Percentiles rank a stretch among this genome's conserved stretches.
Conservation (phyloP, 1,140 invertebrate genomes). For the Venturia canescens region DNA sequence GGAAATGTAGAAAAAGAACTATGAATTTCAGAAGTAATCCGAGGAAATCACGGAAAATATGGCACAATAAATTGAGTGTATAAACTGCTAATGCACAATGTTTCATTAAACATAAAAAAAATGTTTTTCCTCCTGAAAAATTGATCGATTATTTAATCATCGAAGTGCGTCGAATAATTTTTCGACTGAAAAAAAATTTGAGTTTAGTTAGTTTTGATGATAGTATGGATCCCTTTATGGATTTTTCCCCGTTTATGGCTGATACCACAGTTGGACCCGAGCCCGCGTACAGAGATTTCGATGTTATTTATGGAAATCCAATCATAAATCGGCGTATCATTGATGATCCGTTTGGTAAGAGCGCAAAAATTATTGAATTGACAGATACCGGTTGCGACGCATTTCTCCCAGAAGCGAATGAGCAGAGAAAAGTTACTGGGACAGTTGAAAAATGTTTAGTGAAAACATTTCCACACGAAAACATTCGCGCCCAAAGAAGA, state of each 20-base stretch:
- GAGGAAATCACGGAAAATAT: no score
- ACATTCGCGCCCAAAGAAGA: no score
- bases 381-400: constrained; percentile 39
- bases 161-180: no score
- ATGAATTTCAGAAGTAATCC: no score
- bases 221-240: not conserved
- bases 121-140: no score
- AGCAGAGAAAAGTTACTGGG: not conserved
- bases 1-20: no score
- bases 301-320: not conserved
- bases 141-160: no score
- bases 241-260: not conserved
- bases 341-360: not conserved
- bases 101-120: no score
- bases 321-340: not conserved
- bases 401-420: not conserved
- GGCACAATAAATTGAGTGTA: no score
- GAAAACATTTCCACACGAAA: not conserved
- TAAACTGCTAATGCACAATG: no score
- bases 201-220: no score
- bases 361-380: constrained; percentile 40
- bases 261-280: not conserved
- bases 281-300: not conserved
- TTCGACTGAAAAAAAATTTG: no score
- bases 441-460: not conserved